phyloP scores from a whole-genome alignment of 2,113 vertebrate species.

The Pogonocichla stellata region DNA sequence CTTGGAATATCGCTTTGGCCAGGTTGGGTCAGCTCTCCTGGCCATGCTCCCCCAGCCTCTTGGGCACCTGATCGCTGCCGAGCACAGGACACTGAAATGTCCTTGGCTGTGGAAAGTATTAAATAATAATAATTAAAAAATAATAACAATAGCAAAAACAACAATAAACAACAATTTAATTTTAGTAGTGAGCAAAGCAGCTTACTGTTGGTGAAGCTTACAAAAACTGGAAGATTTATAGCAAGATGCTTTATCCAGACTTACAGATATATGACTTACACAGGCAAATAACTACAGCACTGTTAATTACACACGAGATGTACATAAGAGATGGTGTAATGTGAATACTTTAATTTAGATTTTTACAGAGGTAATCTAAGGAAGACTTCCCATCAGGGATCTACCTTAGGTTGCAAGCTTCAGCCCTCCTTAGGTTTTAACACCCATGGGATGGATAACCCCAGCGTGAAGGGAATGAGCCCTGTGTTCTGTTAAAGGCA shows the following conservation, averaged over 20 bases:
- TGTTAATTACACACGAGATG: background rate
- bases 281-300: background rate
- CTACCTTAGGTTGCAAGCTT: background rate
- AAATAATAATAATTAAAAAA: background rate
- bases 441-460: background rate
- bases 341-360: background rate
- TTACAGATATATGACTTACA: background rate
- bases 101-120: background rate
- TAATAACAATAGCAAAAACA: background rate
- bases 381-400: background rate
- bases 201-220: background rate
- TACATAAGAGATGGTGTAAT: background rate
- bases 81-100: background rate
- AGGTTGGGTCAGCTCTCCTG: fast-evolving
- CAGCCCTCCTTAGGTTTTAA: background rate
- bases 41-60: background rate
- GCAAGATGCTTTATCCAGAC: background rate
- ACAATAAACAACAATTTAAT: background rate
- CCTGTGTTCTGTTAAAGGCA: fast-evolving
- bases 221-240: background rate
- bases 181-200: background rate
- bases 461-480: background rate
- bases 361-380: background rate
- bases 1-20: background rate
- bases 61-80: fast-evolving